phyloP scores from a whole-genome alignment of 2,113 vertebrate genomes.

The Tricholaema leucomelas region DNA sequence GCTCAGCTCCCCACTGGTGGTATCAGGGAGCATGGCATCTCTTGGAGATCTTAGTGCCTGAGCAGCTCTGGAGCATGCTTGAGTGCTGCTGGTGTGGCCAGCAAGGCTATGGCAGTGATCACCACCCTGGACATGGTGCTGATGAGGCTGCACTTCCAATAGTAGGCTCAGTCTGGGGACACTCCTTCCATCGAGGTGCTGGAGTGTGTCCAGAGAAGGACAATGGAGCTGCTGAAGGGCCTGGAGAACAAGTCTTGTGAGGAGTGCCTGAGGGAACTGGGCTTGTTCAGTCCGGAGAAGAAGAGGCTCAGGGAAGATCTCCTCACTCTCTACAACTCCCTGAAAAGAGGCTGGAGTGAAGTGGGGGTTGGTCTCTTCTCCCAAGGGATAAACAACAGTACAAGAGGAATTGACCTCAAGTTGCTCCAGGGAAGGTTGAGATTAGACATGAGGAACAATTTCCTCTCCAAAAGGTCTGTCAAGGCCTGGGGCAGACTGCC shows the following conservation, averaged over 20 bases:
- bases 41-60: accelerated
- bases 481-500: background rate
- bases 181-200: background rate
- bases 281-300: too few species aligned
- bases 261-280: background rate
- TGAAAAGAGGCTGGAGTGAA: background rate
- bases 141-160: background rate
- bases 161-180: background rate
- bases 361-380: background rate
- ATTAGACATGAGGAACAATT: background rate
- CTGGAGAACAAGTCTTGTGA: background rate
- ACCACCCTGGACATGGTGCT: background rate
- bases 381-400: background rate
- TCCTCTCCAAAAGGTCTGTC: background rate
- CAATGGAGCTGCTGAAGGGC: background rate
- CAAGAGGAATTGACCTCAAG: background rate
- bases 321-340: too few species aligned
- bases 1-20: accelerated
- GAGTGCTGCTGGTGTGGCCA: background rate
- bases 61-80: background rate
- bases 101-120: background rate
- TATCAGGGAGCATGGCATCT: accelerated
- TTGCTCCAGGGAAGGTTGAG: background rate
- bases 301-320: too few species aligned
- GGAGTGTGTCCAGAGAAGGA: background rate